Percentiles rank a stretch among this genome's conserved stretches.
phyloP scores from a whole-genome alignment of 2,797 vertebrate species.

The Synanceia verrucosa region DNA sequence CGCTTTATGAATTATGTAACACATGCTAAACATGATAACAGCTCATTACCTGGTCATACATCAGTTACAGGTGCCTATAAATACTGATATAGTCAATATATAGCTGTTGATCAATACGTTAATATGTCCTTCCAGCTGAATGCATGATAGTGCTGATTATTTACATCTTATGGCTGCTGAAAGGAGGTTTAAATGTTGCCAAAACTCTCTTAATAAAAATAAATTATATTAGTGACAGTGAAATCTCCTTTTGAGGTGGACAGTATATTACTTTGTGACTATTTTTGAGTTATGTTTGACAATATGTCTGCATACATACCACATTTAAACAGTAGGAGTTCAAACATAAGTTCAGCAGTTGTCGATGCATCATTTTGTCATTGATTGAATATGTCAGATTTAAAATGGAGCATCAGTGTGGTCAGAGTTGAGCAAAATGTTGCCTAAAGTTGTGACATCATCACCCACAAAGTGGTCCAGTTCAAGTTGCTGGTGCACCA shows the following conservation, averaged over 20 bases:
- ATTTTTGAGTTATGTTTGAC: neutral
- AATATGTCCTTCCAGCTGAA: neutral
- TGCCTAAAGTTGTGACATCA: neutral
- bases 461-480: neutral
- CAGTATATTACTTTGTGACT: neutral
- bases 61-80: neutral
- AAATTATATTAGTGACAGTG: too few relatives aligned
- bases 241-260: neutral
- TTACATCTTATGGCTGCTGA: neutral
- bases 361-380: neutral
- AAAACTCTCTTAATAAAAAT: neutral
- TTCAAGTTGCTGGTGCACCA: neutral
- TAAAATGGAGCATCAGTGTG: neutral
- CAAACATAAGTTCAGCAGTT: neutral
- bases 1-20: neutral
- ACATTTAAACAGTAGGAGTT: neutral
- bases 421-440: constrained; percentile 10
- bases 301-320: neutral
- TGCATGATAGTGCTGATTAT: neutral
- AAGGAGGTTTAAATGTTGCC: neutral
- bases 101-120: neutral
- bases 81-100: neutral
- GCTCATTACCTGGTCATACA: neutral
- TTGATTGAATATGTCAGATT: neutral
- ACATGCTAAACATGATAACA: neutral